Percentiles rank a stretch among this genome's conserved stretches.
Evolutionary conservation across 2,888 invertebrate species (phyloP).

Genomic region (Eupithecia inturbata): DNA sequence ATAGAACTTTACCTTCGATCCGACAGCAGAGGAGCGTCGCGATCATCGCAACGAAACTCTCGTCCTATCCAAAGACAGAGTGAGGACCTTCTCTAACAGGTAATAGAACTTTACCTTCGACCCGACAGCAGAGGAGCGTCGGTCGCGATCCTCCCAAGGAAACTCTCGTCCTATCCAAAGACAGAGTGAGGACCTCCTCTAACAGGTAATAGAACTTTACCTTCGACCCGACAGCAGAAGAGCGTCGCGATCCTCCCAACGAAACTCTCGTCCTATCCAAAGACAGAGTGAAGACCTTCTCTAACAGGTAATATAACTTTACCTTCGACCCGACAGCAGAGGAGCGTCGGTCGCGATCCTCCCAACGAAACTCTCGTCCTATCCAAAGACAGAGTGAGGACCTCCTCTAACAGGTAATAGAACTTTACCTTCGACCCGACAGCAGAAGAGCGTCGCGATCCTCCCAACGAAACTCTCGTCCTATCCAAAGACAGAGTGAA

Average conservation of each 20-base stretch:
- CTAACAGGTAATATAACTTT: conserved; percentile 57
- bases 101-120: conserved; percentile 48
- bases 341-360: conserved; percentile 50
- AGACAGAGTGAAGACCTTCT: conserved; percentile 64
- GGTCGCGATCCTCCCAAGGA: conserved; percentile 59
- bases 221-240: conserved; percentile 49
- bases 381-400: conserved; percentile 58
- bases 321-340: conserved; percentile 48
- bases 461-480: conserved; percentile 59
- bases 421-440: conserved; percentile 47
- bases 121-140: conserved; percentile 42
- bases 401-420: conserved; percentile 65
- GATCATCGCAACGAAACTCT: conserved; percentile 61
- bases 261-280: conserved; percentile 57
- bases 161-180: conserved; percentile 52
- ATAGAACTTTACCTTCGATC: conserved; percentile 45
- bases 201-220: conserved; percentile 54
- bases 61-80: conserved; percentile 54
- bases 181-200: conserved; percentile 65
- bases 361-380: conserved; percentile 59
- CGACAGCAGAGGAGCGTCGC: conserved; percentile 42
- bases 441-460: conserved; percentile 47
- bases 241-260: conserved; percentile 52
- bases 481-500: conserved; percentile 57
- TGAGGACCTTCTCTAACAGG: conserved; percentile 69